Percentiles rank a stretch among this genome's conserved stretches.
These are phyloP conservation scores for Hippocampus barbouri DNA, from an alignment of 2,113 vertebrate species.

Conservation along the genomic window DNA sequence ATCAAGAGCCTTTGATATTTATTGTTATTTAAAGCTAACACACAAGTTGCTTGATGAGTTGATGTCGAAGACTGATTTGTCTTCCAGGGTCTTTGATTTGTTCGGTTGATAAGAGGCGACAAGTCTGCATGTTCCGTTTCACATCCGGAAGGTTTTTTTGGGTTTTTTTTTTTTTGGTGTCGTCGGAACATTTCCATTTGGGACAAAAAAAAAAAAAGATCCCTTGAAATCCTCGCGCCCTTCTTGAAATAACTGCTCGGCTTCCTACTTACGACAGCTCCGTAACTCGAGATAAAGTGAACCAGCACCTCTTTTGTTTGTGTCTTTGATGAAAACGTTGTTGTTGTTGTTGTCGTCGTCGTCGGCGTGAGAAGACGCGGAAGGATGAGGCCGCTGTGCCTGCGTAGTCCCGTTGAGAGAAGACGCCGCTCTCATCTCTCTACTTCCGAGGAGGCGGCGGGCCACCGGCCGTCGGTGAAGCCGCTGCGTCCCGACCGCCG, in stretches of 20 bases:
- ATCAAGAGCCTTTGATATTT: too few relatives aligned
- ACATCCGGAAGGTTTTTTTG: too few relatives aligned
- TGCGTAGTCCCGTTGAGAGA: constrained; percentile 42
- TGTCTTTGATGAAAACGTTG: constrained; percentile 15
- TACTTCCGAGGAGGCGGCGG: constrained; percentile 56
- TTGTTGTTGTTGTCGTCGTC: constrained; percentile 44
- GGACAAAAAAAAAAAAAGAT: neutral
- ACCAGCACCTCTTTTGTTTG: constrained; percentile 82
- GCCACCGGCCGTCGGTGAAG: constrained; percentile 54
- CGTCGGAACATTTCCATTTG: neutral
- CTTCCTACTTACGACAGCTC: neutral
- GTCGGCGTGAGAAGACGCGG: constrained; percentile 54
- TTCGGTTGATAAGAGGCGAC: too few relatives aligned
- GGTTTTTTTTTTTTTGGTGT: neutral
- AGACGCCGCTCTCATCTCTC: constrained; percentile 74
- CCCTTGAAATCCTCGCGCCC: neutral
- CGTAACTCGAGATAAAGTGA: constrained; percentile 79
- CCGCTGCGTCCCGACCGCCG: constrained; percentile 49
- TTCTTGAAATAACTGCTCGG: neutral
- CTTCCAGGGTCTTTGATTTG: too few relatives aligned
- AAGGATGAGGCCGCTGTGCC: constrained; percentile 57
- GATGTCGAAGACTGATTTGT: too few relatives aligned
- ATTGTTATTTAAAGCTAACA: too few relatives aligned
- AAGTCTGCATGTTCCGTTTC: too few relatives aligned
- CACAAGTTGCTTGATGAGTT: too few relatives aligned